phyloP scores from a whole-genome alignment of 2,888 invertebrate species.

The Papilio elwesi region DNA sequence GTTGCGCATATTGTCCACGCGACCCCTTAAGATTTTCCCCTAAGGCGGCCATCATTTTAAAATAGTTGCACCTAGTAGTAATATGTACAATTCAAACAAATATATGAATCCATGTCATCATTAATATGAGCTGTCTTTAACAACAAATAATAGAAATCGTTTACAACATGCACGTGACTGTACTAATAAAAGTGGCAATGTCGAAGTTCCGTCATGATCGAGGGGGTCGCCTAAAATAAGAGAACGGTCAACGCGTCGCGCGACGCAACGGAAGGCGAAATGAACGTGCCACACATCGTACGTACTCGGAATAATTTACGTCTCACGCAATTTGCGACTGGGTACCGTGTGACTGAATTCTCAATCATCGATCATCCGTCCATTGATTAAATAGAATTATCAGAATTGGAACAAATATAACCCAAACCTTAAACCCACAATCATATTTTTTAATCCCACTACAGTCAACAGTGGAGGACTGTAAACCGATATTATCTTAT shows the following conservation, averaged over 20 bases:
- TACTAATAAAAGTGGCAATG: slow-evolving; percentile 13
- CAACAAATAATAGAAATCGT: not conserved
- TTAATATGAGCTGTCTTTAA: too few species aligned
- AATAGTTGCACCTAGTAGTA: too few species aligned
- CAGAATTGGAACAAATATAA: not conserved
- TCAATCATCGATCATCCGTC: slow-evolving; percentile 12
- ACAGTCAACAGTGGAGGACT: too few species aligned
- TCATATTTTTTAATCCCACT: too few species aligned
- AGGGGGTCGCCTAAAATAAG: slow-evolving; percentile 39
- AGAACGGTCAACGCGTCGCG: slow-evolving; percentile 35
- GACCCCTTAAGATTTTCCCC: too few species aligned
- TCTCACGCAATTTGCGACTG: slow-evolving; percentile 28
- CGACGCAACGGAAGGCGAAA: slow-evolving; percentile 27
- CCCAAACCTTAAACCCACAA: not conserved
- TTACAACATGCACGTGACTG: slow-evolving; percentile 19
- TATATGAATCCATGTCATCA: too few species aligned
- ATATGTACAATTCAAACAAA: too few species aligned
- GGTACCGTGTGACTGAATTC: slow-evolving; percentile 13
- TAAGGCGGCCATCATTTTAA: too few species aligned
- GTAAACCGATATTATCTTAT: too few species aligned
- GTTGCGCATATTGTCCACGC: too few species aligned
- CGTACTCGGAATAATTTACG: slow-evolving; percentile 30
- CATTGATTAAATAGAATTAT: slow-evolving; percentile 16
- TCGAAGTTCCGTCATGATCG: slow-evolving; percentile 37
- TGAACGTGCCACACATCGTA: slow-evolving; percentile 19